Conservation (phyloP, 1,140 invertebrate genomes). For the Steinernema feltiae region DNA sequence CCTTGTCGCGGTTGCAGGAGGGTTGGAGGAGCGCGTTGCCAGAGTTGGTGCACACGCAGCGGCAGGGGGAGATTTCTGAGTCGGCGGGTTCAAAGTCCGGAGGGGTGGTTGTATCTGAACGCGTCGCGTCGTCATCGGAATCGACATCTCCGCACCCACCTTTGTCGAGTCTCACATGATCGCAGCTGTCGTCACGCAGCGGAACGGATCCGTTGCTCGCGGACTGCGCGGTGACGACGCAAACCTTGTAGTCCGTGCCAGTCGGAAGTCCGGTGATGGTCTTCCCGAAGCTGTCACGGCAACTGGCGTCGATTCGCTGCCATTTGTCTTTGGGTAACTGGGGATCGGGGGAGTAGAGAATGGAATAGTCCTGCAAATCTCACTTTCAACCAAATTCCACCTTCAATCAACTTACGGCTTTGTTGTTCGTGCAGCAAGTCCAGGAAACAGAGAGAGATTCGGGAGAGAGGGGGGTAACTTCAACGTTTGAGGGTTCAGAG, state of each 20-base stretch:
- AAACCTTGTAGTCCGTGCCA: slow-evolving; percentile 45
- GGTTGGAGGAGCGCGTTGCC: slow-evolving; percentile 24
- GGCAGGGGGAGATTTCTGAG: slow-evolving; percentile 17
- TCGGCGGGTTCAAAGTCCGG: slow-evolving; percentile 17
- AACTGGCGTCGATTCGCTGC: slow-evolving; percentile 36
- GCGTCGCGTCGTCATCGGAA: slow-evolving; percentile 9
- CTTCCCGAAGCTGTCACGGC: slow-evolving; percentile 47
- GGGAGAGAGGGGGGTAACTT: slow-evolving; percentile 44
- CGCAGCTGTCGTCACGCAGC: slow-evolving; percentile 43
- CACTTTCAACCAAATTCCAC: background rate
- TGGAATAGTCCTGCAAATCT: slow-evolving; percentile 42
- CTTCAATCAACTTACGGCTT: slow-evolving; percentile 27
- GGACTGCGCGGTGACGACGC: slow-evolving; percentile 36
- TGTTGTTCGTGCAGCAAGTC: slow-evolving; percentile 52
- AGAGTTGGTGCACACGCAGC: slow-evolving; percentile 17
- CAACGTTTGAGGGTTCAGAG: slow-evolving; percentile 43
- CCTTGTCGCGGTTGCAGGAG: slow-evolving; percentile 17
- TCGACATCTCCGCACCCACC: slow-evolving; percentile 16
- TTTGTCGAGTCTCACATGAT: slow-evolving; percentile 35
- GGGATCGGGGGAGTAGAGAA: slow-evolving; percentile 48
- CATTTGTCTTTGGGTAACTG: slow-evolving; percentile 41
- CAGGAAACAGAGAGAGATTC: slow-evolving; percentile 45
- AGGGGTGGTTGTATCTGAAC: slow-evolving; percentile 24
- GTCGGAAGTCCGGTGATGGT: slow-evolving; percentile 39
- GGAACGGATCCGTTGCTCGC: slow-evolving; percentile 31